Evolutionary conservation across 2,797 vertebrate genomes (phyloP), one percentile per base, ranked within the genome.

Genomic region (Pyrrhura leucotis): DNA sequence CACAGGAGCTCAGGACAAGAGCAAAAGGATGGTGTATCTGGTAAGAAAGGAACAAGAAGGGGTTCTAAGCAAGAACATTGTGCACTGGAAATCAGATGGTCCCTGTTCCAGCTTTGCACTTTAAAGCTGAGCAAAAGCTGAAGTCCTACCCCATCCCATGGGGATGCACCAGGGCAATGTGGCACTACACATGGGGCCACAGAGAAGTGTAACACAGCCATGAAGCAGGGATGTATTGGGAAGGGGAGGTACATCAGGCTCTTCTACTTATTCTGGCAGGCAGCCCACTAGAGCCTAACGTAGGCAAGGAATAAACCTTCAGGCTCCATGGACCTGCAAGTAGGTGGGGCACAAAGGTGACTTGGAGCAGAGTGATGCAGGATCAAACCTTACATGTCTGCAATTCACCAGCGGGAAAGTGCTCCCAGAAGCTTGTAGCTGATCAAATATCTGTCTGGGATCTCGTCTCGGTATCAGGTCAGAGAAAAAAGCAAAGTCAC

Each of bases 401-500:
- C 0, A 1, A 82, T 85, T 93, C 51, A 56, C 86, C 76, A 79
- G 39, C 62, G 71, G 65, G n/a, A 84, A 94, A 81, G 84, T 56
- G 59, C 33, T 93, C 65, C 61, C 50, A 89, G 51, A 74, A 94
- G 63, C 74, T 89, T 28, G 5, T 74, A 47, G 42, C 39, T 69
- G 73, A 82, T 93, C 68, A 68, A 58, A 66, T 42, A 31, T 51
- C 56, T 79, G 69, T 28, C 81, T 19, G 48, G 37, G 61, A 42
- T 67, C 68, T 26, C 18, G 35, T 63, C 77, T 69, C 54, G 21
- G 42, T 45, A 45, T 66, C 59, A 88, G 77, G 78, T 85, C 62
- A 83, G 58, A 90, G 54, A 66, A 21, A 89, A 94, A 95, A 69
- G 7, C n/a, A 83, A 92, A 93, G 40, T 28, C 0, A 26, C 37